Percentiles rank a stretch among this genome's conserved stretches.
Evolutionary conservation across 2,113 vertebrate genomes (phyloP).

Genomic region (Limanda limanda): DNA sequence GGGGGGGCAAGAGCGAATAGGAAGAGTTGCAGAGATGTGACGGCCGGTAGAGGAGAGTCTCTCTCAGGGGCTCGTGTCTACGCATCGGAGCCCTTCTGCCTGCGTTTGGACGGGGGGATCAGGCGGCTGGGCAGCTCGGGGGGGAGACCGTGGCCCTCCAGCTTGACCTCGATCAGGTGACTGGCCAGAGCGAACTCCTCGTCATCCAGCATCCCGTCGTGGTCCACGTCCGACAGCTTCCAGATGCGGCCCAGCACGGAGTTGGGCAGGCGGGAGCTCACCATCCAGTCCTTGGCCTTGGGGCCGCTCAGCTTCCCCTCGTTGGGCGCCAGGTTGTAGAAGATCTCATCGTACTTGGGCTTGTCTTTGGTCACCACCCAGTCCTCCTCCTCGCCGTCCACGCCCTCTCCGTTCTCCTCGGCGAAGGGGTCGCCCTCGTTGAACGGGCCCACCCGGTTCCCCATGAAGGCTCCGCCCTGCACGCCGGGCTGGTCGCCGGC

Average conservation of each 20-base stretch:
- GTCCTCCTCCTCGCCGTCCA: conserved; percentile 82
- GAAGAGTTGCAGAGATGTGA: conserved; percentile 56
- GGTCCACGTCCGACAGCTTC: conserved; percentile 94
- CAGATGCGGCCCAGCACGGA: conserved; percentile 93
- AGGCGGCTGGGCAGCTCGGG: conserved; percentile 88
- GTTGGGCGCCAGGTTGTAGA: conserved; percentile 90
- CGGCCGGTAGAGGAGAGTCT: conserved; percentile 26
- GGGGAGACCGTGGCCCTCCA: conserved; percentile 91
- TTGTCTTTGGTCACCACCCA: conserved; percentile 97
- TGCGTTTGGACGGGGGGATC: conserved; percentile 91
- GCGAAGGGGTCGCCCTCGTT: conserved; percentile 84
- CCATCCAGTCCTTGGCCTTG: conserved; percentile 94
- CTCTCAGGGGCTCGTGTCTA: conserved; percentile 49
- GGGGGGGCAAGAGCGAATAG: conserved; percentile 18
- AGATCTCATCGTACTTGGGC: conserved; percentile 95
- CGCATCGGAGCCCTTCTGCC: conserved; percentile 89
- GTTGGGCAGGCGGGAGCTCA: conserved; percentile 92
- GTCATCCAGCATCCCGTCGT: conserved; percentile 93
- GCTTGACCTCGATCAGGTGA: conserved; percentile 93
- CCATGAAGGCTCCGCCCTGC: conserved; percentile 90
- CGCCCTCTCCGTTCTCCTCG: conserved; percentile 69
- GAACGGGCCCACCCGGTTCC: conserved; percentile 89
- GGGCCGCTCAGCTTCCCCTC: conserved; percentile 92
- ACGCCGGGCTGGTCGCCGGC: conserved; percentile 83
- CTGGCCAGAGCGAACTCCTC: conserved; percentile 94